Conservation (phyloP, 2,797 vertebrate species). For the Pantherophis alleghaniensis region DNA sequence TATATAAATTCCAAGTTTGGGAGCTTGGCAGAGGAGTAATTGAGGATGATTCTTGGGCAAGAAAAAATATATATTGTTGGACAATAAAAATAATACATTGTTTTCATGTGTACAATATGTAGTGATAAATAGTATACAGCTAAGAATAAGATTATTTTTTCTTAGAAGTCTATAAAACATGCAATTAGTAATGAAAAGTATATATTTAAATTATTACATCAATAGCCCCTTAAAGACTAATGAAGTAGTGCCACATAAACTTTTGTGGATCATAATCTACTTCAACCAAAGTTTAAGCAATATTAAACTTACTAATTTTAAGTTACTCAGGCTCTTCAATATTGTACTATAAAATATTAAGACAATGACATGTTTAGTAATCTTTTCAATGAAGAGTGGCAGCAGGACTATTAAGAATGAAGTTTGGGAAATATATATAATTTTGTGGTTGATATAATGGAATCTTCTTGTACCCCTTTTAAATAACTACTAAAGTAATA, state of each 20-base stretch:
- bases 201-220: background rate
- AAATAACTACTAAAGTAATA: background rate
- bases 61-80: background rate
- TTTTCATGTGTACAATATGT: background rate
- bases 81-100: background rate
- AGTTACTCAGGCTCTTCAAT: background rate
- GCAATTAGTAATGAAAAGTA: background rate
- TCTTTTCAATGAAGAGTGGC: background rate
- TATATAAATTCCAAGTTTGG: background rate
- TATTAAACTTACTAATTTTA: background rate
- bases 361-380: background rate
- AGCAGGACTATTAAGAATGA: background rate
- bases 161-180: background rate
- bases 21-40: background rate
- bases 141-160: background rate
- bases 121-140: background rate
- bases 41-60: background rate
- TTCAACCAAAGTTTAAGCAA: background rate
- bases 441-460: background rate
- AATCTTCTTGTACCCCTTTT: background rate
- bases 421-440: too few relatives aligned
- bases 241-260: background rate
- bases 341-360: background rate
- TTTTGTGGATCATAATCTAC: background rate
- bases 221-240: background rate